phyloP scores from a whole-genome alignment of 1,140 invertebrate genomes.

The Calliopsis andreniformis region DNA sequence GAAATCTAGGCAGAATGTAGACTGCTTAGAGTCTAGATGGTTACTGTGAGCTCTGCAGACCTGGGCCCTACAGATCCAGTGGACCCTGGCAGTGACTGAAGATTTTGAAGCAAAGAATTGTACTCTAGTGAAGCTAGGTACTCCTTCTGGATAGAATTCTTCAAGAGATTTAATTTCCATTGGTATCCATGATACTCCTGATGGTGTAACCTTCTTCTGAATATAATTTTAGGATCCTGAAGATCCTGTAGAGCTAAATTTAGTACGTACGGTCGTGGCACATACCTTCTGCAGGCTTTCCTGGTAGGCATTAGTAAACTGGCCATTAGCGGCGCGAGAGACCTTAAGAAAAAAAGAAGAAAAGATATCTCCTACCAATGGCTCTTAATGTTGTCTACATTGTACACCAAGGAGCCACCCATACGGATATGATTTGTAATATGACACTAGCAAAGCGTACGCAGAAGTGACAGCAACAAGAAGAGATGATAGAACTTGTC shows the following conservation, averaged over 20 bases:
- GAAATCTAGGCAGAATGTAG: too few relatives aligned
- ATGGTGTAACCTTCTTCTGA: too few relatives aligned
- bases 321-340: conserved; percentile 79
- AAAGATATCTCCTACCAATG: conserved; percentile 76
- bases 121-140: too few relatives aligned
- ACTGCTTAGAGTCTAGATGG: too few relatives aligned
- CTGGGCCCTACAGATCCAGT: too few relatives aligned
- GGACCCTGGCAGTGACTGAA: too few relatives aligned
- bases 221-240: conserved; percentile 35
- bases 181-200: too few relatives aligned
- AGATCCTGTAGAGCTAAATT: conserved; percentile 54
- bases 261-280: conserved; percentile 73
- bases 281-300: conserved; percentile 82
- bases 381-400: conserved; percentile 68
- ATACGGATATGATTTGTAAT: conserved; percentile 57
- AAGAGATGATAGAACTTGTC: conserved; percentile 5
- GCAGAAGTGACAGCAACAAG: conserved; percentile 49
- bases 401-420: conserved; percentile 69
- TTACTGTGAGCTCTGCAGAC: too few relatives aligned
- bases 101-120: too few relatives aligned
- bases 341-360: conserved; percentile 81
- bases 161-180: too few relatives aligned
- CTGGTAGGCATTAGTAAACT: conserved; percentile 82
- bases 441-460: conserved; percentile 70
- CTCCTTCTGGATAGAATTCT: too few relatives aligned